A percentile compares a stretch with the other conserved stretches of the same genome.
phyloP scores from a whole-genome alignment of 2,888 invertebrate genomes.

The Epirrita christyi region DNA sequence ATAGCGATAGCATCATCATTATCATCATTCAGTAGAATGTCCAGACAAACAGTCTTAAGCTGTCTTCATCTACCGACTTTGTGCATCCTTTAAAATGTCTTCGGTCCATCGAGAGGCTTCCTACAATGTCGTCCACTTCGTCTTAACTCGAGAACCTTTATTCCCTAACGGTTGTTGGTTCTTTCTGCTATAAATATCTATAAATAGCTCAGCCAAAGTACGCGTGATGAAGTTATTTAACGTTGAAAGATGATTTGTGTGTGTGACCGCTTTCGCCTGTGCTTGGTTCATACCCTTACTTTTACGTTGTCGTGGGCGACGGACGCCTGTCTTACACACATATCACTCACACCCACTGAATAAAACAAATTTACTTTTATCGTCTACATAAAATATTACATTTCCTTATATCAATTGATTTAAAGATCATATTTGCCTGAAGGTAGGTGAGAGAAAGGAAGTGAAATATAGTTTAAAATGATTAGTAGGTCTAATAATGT shows the following conservation, averaged over 20 bases:
- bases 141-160: no score
- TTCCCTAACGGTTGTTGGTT: no score
- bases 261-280: neutral
- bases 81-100: no score
- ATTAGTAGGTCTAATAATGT: slow-evolving; percentile 24
- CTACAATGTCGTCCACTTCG: no score
- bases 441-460: neutral
- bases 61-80: no score
- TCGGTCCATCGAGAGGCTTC: no score
- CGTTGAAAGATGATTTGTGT: no score
- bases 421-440: slow-evolving; percentile 26
- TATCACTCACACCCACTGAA: slow-evolving; percentile 53
- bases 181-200: no score
- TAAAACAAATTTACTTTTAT: slow-evolving; percentile 29
- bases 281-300: neutral
- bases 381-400: slow-evolving; percentile 9
- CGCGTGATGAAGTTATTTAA: no score
- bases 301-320: slow-evolving; percentile 42
- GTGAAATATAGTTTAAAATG: slow-evolving; percentile 22
- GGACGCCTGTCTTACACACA: slow-evolving; percentile 48
- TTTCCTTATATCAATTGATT: neutral
- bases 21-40: no score
- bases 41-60: no score
- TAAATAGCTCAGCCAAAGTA: no score
- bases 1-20: neutral